Base-by-base conservation (phyloP, 2,797 vertebrate genomes). In the Adelosebastes latens region DNA sequence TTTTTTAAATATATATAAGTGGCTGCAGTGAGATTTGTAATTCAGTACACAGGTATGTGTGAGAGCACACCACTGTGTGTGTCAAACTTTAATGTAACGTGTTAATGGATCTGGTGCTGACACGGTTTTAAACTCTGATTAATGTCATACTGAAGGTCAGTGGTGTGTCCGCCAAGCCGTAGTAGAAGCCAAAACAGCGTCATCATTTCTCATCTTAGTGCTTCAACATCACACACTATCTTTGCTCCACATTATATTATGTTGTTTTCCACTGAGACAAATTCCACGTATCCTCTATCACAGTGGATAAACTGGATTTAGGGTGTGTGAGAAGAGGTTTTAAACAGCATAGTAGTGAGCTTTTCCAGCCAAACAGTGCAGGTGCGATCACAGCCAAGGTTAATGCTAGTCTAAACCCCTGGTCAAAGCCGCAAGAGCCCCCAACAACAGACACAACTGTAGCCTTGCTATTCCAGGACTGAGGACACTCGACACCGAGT, bases 401-500 rank as follows among this genome's bases (percentile, higher is more conserved):
- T 36, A 68, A 77, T 16, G 67, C 70, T 61, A 18, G 61, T 64
- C 72, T 64, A 42, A 83, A 13, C 52, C 32, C 29, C 31, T 2
- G 8, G 73, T 72, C 58, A 58, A 77, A 90, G 69, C 70, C 77
- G 70, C 12, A 39, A 56, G 14, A 75, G 63, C 67, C 81, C 46
- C 87, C 82, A 87, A 94, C 90, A 94, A 93, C 91, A 90, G 83
- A 62, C 86, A 84, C 82, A 93, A 90, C 90, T 93, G 92, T 83
- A 89, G 92, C n/a, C 69, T 81, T 89, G 87, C 90, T 95, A 95
- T 94, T 96, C 88, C 89, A 93, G 90, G 88, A 86, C 78, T 22
- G 76, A 82, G 20, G 92, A 93, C 84, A 95, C 91, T 83, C 3
- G 63, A 95, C 70, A 93, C 92, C 76, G 9, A 42, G 67, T 10